Evolutionary conservation across 2,113 vertebrate genomes (phyloP).

Genomic region (Sander vitreus): DNA sequence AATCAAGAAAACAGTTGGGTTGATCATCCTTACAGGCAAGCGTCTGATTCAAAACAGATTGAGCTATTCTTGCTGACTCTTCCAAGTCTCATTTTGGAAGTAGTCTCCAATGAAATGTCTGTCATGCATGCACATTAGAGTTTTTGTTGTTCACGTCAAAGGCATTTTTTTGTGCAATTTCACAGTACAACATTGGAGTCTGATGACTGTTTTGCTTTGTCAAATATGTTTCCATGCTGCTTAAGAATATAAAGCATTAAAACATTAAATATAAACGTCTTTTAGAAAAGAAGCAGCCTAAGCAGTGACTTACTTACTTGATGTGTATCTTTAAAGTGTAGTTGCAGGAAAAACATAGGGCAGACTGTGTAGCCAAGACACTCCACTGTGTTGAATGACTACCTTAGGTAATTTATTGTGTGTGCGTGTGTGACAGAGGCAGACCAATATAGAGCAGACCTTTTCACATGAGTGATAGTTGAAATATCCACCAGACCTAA

Average conservation of each 20-base stretch:
- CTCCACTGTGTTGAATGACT: slow-evolving; percentile 41
- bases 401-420: slow-evolving; percentile 68
- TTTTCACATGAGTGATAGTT: slow-evolving; percentile 13
- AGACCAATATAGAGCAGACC: slow-evolving; percentile 37
- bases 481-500: slow-evolving; percentile 48
- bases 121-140: slow-evolving; percentile 49
- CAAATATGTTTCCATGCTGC: slow-evolving; percentile 12
- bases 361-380: slow-evolving; percentile 21
- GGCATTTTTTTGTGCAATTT: slow-evolving; percentile 39
- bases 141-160: slow-evolving; percentile 43
- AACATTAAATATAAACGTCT: not conserved
- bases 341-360: slow-evolving; percentile 18
- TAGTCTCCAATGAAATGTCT: slow-evolving; percentile 44
- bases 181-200: slow-evolving; percentile 10
- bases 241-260: not conserved
- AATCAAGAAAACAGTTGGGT: slow-evolving; percentile 65
- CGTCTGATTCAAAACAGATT: slow-evolving; percentile 71
- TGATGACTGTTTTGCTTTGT: slow-evolving; percentile 34
- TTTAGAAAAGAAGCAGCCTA: not conserved
- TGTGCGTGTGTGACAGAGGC: slow-evolving; percentile 20
- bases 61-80: slow-evolving; percentile 53
- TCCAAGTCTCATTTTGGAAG: slow-evolving; percentile 67
- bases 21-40: slow-evolving; percentile 68
- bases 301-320: not conserved
- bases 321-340: not conserved